Conservation (phyloP, 2,113 vertebrate species). For the Tupaia chinensis region DNA sequence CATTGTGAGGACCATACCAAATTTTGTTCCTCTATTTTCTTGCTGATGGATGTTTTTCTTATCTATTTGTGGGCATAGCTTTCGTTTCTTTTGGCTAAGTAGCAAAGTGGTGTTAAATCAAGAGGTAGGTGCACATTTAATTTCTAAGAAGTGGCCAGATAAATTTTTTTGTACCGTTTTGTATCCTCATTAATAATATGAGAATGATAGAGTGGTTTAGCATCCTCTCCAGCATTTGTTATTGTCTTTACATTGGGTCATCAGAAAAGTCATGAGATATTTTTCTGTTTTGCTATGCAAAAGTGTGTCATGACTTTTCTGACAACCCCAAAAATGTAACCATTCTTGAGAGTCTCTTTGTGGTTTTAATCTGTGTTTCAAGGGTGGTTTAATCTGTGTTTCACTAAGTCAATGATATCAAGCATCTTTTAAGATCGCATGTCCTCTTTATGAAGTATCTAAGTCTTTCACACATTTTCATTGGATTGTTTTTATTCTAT, state of each 20-base stretch:
- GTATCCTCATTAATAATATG: neutral
- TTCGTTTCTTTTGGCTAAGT: conserved; percentile 18
- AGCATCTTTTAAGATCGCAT: conserved; percentile 28
- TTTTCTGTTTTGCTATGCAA: too few species aligned
- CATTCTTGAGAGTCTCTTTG: neutral
- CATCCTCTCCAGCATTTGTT: neutral
- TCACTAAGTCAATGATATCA: neutral
- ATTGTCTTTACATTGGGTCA: neutral
- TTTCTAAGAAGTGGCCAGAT: conserved; percentile 17
- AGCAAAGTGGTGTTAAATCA: neutral
- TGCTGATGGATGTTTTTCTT: neutral
- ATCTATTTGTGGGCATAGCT: conserved; percentile 7
- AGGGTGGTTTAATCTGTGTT: conserved; percentile 12
- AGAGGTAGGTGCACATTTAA: neutral
- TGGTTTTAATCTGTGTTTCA: conserved; percentile 34
- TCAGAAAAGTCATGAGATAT: too few species aligned
- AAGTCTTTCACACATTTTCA: neutral
- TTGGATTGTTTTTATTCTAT: neutral
- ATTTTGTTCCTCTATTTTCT: conserved; percentile 19
- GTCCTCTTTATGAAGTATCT: neutral
- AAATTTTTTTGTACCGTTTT: neutral
- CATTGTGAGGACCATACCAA: neutral
- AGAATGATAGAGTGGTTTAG: neutral
- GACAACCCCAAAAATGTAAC: neutral
- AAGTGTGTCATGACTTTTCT: too few species aligned